These are phyloP conservation scores for Aphidius colemani DNA, from an alignment of 2,888 invertebrate genomes.

Conservation along the genomic window DNA sequence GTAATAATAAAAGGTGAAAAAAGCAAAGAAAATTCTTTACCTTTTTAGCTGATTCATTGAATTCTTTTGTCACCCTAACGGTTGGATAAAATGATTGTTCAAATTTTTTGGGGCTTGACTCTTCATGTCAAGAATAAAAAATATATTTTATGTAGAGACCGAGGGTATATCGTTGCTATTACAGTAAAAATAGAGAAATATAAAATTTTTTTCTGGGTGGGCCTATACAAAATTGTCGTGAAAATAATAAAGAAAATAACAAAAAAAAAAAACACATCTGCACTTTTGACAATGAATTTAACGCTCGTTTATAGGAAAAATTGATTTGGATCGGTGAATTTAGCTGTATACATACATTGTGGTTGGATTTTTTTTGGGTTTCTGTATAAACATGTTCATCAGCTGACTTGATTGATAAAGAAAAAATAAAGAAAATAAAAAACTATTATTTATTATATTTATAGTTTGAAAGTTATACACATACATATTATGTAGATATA, in stretches of 20 bases:
- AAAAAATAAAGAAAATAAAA: too few relatives aligned
- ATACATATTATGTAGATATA: too few relatives aligned
- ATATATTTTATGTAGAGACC: background rate
- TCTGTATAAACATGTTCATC: too few relatives aligned
- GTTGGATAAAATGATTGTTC: constrained; percentile 32
- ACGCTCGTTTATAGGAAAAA: constrained; percentile 45
- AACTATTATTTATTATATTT: too few relatives aligned
- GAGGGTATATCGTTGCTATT: constrained; percentile 39
- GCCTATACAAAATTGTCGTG: constrained; percentile 3
- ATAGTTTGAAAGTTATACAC: too few relatives aligned
- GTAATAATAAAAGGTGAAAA: background rate
- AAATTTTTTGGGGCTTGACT: constrained; percentile 39
- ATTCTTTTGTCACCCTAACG: constrained; percentile 21
- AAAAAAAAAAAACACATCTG: constrained; percentile 42
- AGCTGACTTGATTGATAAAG: too few relatives aligned
- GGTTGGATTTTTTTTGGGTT: too few relatives aligned
- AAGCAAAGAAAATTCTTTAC: background rate
- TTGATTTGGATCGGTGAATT: constrained; percentile 39
- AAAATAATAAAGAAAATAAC: constrained; percentile 7
- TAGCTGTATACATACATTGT: too few relatives aligned
- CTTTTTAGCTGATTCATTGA: constrained; percentile 3
- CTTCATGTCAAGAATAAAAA: constrained; percentile 4
- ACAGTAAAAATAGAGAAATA: constrained; percentile 40
- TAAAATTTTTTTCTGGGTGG: constrained; percentile 35
- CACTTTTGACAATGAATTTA: constrained; percentile 44